Evolutionary conservation across 2,797 vertebrate species (phyloP).

Genomic region (Masticophis lateralis): DNA sequence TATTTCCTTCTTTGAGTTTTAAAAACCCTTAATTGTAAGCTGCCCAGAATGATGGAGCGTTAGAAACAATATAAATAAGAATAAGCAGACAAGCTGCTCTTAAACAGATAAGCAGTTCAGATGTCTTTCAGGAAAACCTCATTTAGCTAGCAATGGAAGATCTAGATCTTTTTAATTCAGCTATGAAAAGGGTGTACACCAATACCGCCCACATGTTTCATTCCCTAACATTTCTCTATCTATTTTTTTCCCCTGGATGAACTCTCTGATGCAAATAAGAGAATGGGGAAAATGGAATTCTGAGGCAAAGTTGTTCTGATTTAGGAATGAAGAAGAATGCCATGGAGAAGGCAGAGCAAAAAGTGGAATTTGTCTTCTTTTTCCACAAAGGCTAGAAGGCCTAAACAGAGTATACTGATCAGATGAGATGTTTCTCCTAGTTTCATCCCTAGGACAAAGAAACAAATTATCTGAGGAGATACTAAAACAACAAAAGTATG

Average conservation of each 20-base stretch:
- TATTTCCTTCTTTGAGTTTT: neutral
- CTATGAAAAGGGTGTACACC: neutral
- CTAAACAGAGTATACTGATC: neutral
- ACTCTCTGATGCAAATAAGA: neutral
- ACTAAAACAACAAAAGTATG: neutral
- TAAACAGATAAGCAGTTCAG: neutral
- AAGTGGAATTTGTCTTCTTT: neutral
- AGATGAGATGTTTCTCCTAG: neutral
- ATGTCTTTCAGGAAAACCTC: neutral
- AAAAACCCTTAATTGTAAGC: neutral
- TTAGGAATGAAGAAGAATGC: neutral
- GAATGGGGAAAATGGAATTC: neutral
- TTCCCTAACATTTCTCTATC: neutral
- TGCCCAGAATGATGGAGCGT: neutral
- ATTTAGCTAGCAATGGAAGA: neutral
- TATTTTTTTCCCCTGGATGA: neutral
- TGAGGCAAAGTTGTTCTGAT: neutral
- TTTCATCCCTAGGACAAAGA: neutral
- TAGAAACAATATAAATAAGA: neutral
- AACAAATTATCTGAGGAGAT: neutral
- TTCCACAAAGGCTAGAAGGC: neutral
- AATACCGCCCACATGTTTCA: neutral
- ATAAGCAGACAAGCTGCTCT: neutral
- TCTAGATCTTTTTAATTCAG: neutral
- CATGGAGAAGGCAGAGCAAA: too few relatives aligned